Evolutionary conservation across 2,888 invertebrate species (phyloP), one percentile per base, ranked within the genome.

Genomic region (Zootermopsis nevadensis): DNA sequence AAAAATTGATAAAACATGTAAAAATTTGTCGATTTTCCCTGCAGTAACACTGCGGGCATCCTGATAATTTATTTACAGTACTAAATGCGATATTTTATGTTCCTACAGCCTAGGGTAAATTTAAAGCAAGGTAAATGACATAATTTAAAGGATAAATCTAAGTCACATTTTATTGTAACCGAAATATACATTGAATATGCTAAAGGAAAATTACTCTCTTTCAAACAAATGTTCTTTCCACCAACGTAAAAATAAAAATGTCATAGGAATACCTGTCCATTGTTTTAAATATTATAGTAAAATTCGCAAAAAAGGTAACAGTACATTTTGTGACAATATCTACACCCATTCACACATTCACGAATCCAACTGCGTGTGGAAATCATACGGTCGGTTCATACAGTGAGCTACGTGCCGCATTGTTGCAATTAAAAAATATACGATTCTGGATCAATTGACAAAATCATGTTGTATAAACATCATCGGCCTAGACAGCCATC

Each of bases 401-500:
- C 15, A 15, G 3, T 1, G 12, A 60, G 27, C 60, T 19, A 60
- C 1, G 60, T n/a, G 31, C 33, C 12, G 4, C 6, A 1, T 1
- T 74, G 74, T 74, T 35, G 12, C 12, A 38, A n/a, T 8, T 35
- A 74, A 72, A n/a, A 33, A 74, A n/a, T 74, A 38, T 24, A 74
- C 15, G 38, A 24, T 74, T 22, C 38, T 38, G 24, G 8, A 38
- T 10, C 38, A 74, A 38, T 22, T 74, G 74, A 33, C 38, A 22
- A 38, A 0, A 12, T 38, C 4, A 24, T 19, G 30, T 33, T 31
- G 19, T 24, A 22, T 15, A 30, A 60, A 66, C 79, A 83, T 84
- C 84, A 84, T 83, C 84, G 83, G 0, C 83, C 85, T 8, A 85
- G 42, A 53, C 85, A 85, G 74, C 85, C 85, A 42, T 84, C 82